A percentile compares a stretch with the other conserved stretches of the same genome.
Evolutionary conservation across 2,113 vertebrate genomes (phyloP).

Genomic region (Dipodomys ordii): DNA sequence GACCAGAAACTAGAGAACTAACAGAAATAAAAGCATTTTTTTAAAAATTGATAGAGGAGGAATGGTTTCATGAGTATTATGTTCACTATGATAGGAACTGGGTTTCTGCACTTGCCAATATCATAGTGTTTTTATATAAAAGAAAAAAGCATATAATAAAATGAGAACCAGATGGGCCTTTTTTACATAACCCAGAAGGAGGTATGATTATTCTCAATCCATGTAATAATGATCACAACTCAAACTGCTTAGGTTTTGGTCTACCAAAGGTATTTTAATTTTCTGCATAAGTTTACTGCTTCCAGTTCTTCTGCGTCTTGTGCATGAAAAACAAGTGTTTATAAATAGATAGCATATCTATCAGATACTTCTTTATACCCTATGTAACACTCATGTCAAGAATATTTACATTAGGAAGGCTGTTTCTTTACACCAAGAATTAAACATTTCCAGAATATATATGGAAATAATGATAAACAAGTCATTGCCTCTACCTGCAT

Average conservation of each 20-base stretch:
- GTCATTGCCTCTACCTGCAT: background rate
- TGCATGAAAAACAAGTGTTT: background rate
- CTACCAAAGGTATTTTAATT: background rate
- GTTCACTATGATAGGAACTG: background rate
- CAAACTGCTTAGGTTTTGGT: background rate
- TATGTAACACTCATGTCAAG: background rate
- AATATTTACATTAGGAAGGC: background rate
- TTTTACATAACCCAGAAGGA: background rate
- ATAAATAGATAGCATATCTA: background rate
- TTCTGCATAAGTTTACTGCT: background rate
- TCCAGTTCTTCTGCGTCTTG: background rate
- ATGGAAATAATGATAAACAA: background rate
- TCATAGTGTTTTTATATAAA: background rate
- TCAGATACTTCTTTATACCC: background rate
- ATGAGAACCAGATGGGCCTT: background rate
- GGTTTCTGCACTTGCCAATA: background rate
- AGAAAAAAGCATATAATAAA: background rate
- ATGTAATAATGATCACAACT: background rate
- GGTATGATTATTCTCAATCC: accelerated
- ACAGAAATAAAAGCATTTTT: background rate
- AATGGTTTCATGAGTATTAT: background rate
- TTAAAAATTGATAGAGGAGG: background rate
- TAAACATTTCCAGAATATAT: background rate
- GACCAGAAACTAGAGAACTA: background rate
- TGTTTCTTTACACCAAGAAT: background rate